Percentiles rank a stretch among this genome's conserved stretches.
These are phyloP conservation scores for Isaurus tuberculatus DNA, from an alignment of 92 coral and sea anemone species.

Conservation along the genomic window DNA sequence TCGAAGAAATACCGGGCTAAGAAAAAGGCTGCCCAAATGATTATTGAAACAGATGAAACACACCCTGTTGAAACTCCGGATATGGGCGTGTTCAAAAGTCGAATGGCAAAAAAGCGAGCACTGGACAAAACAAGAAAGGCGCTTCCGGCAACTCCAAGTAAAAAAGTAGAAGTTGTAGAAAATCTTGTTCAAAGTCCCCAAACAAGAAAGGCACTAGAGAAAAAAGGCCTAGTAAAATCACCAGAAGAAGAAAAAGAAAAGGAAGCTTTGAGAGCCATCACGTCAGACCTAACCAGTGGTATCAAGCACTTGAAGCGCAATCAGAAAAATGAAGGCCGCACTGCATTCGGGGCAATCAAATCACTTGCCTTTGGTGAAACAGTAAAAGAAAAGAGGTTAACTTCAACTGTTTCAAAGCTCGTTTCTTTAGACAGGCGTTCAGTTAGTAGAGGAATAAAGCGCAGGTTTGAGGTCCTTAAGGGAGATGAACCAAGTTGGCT, in stretches of 20 bases:
- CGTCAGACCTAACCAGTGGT: conserved; percentile 26
- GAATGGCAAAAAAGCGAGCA: conserved; percentile 54
- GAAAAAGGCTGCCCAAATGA: neutral
- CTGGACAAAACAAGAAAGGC: conserved; percentile 41
- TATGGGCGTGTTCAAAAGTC: conserved; percentile 36
- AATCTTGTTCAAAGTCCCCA: conserved; percentile 43
- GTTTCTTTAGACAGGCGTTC: conserved; percentile 51
- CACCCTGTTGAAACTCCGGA: too few relatives aligned
- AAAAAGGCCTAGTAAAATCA: conserved; percentile 52
- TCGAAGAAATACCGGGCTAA: conserved; percentile 26
- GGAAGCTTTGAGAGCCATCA: conserved; percentile 40
- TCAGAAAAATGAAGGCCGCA: conserved; percentile 25
- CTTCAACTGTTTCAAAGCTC: conserved; percentile 53
- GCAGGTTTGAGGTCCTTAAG: conserved; percentile 51
- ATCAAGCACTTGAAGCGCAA: conserved; percentile 34
- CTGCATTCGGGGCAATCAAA: conserved; percentile 45
- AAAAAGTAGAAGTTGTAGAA: conserved; percentile 52
- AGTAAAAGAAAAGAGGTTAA: conserved; percentile 47
- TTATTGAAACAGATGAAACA: too few relatives aligned
- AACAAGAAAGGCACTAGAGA: conserved; percentile 42
- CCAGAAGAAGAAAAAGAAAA: conserved; percentile 62
- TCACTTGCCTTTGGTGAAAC: conserved; percentile 66
- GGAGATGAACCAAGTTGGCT: conserved; percentile 55
- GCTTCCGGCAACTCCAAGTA: conserved; percentile 17
- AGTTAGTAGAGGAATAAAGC: conserved; percentile 43